Evolutionary conservation across 2,888 invertebrate species (phyloP), one percentile per base, ranked within the genome.

Genomic region (Monoplex corrugatus): DNA sequence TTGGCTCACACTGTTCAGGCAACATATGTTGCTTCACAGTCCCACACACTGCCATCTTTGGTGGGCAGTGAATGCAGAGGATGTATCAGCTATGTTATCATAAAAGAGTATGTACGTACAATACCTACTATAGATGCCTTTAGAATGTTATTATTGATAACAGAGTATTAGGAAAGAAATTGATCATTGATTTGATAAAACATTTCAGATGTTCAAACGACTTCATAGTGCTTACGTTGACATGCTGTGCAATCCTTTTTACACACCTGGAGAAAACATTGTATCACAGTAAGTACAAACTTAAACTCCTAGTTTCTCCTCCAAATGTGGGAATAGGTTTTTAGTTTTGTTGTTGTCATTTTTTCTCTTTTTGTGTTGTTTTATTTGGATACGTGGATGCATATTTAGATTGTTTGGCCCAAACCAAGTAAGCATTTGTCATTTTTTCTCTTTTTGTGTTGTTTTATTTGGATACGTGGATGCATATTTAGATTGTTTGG

Each of bases 231-330:
- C 98, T 72, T 99, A 99, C 96, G 98, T 98, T 1, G 98, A 99
- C 96, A 98, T 98, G 91, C 98, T 99, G 90, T 99, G 98, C 95
- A 99, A 99, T 96, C 99, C 99, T 83, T 99, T 99, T 96, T 99
- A 99, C 96, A 97, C 98, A 94, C 98, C 99, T 50, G 99, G 99
- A 45, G 98, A 98, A 94, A 97, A 97, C 93, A 98, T 99, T 86
- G 97, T 97, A 82, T 99, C 99, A 6, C 97, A 97, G 98, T 99
- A 97, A 97, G 97, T 40, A 6, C 6, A 0, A 68, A 68, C 23
- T 68, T 19, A 45, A 89, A 13, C 0, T 1, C 10, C 28, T 16
- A 6, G 23, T 86, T 78, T 80, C 5, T 83, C 38, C n/a, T 6
- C 5, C 1, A 50, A 32, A 5, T 13, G n/a, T 40, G 75, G 23